phyloP scores from a whole-genome alignment of 2,113 vertebrate species.

The Albula goreensis region DNA sequence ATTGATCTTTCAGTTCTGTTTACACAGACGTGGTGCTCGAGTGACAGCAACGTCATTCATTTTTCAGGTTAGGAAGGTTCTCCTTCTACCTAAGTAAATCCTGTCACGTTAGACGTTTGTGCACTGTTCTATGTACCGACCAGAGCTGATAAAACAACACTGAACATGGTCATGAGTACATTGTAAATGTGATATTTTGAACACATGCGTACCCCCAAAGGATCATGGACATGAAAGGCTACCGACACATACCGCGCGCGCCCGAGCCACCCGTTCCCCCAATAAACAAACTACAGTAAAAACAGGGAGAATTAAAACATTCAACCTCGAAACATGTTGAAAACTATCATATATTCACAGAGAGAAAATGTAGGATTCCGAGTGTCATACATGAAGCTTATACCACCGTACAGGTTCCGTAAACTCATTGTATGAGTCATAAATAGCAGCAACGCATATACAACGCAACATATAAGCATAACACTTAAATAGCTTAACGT shows the following conservation, averaged over 20 bases:
- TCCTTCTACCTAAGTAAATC: neutral
- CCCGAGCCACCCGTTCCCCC: no score
- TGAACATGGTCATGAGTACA: no score
- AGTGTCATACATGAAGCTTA: neutral
- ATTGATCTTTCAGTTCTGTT: no score
- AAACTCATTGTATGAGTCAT: neutral
- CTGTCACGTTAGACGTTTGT: neutral
- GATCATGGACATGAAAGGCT: no score
- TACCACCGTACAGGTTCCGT: neutral
- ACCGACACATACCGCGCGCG: no score
- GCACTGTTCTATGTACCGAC: neutral
- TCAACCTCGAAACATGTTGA: neutral
- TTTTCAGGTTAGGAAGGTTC: neutral
- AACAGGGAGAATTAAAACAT: neutral
- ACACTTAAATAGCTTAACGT: neutral
- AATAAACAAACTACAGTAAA: neutral
- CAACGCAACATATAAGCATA: neutral
- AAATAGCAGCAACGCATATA: neutral
- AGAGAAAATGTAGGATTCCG: neutral
- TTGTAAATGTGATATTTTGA: no score
- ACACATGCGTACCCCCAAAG: no score
- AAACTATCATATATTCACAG: neutral
- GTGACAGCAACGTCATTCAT: neutral
- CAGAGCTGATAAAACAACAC: no score
- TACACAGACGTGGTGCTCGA: no score